phyloP scores from a whole-genome alignment of 2,888 invertebrate genomes.

The Amblyjoppa fuscipennis region DNA sequence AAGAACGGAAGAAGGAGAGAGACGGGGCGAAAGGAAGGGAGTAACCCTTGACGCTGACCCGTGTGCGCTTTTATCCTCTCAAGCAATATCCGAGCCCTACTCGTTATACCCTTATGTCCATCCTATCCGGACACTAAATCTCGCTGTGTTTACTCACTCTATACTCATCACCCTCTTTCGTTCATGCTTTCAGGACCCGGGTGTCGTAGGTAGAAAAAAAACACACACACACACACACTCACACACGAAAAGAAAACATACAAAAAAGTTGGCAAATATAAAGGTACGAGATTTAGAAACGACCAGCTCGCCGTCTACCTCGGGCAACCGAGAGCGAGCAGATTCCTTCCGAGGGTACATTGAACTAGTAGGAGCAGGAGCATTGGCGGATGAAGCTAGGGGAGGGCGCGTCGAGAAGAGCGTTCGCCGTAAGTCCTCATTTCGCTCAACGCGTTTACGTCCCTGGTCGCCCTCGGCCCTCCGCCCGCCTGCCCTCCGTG shows the following conservation, averaged over 20 bases:
- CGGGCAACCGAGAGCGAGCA: conserved; percentile 23
- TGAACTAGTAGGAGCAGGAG: background rate
- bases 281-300: conserved; percentile 62
- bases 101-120: conserved; percentile 37
- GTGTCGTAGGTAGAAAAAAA: conserved; percentile 15
- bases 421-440: conserved; percentile 69
- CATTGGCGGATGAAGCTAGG: background rate
- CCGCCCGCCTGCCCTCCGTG: conserved; percentile 72
- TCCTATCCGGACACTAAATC: conserved; percentile 40
- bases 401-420: conserved; percentile 21
- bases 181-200: conserved; percentile 29
- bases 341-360: background rate
- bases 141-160: conserved; percentile 58
- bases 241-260: background rate
- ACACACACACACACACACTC: too few species aligned
- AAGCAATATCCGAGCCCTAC: conserved; percentile 26
- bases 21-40: background rate
- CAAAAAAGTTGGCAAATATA: conserved; percentile 66
- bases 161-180: conserved; percentile 25
- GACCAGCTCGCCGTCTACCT: conserved; percentile 20
- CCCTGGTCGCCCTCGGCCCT: conserved; percentile 38
- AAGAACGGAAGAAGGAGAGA: background rate
- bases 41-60: conserved; percentile 19
- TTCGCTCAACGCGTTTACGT: conserved; percentile 67
- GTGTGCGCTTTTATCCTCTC: conserved; percentile 38